These are phyloP conservation scores for Acleris literana DNA, from an alignment of 2,888 invertebrate genomes.

Conservation along the genomic window DNA sequence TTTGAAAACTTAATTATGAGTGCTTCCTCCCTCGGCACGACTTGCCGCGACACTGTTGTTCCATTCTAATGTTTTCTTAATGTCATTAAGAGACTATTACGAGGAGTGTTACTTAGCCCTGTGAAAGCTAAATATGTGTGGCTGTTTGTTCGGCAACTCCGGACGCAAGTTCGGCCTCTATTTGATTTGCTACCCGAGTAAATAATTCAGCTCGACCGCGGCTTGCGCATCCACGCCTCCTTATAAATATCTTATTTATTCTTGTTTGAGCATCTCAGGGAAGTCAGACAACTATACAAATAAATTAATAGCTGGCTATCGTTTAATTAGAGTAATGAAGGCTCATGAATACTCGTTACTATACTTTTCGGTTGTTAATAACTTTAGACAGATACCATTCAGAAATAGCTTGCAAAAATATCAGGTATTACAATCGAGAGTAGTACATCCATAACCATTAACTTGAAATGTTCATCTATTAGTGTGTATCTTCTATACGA, in stretches of 20 bases:
- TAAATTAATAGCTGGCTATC: conserved; percentile 18
- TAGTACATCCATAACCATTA: too few relatives aligned
- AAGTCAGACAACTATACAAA: conserved; percentile 13
- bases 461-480: too few relatives aligned
- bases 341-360: neutral
- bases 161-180: conserved; percentile 44
- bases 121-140: conserved; percentile 49
- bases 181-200: conserved; percentile 49
- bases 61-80: conserved; percentile 57
- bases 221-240: conserved; percentile 18
- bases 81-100: conserved; percentile 55
- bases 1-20: conserved; percentile 72
- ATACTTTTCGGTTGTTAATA: neutral
- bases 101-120: conserved; percentile 49
- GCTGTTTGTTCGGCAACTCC: conserved; percentile 41
- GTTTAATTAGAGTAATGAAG: neutral
- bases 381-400: too few relatives aligned
- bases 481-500: too few relatives aligned
- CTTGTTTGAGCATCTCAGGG: conserved; percentile 26
- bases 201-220: conserved; percentile 44
- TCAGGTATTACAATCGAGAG: too few relatives aligned
- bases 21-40: conserved; percentile 45
- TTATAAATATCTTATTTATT: conserved; percentile 24
- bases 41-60: conserved; percentile 45
- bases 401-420: too few relatives aligned